Base-by-base conservation (phyloP, 2,797 vertebrate genomes). In the Petrocephalus sullivani region DNA sequence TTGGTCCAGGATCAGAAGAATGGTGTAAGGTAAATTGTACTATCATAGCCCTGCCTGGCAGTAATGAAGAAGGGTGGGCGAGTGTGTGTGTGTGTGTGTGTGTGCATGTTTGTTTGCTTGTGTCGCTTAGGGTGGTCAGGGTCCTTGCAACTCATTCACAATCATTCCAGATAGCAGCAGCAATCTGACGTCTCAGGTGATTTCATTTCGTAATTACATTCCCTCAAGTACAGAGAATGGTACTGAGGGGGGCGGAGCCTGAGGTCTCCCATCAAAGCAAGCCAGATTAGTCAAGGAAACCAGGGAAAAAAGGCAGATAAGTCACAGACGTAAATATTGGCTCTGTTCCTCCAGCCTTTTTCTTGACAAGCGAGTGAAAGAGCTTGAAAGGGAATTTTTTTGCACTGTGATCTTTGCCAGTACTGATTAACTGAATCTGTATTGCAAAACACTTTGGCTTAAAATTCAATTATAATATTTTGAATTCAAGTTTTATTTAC, bases 211-310 rank as follows among this genome's bases (percentile, higher is more conserved):
- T 87, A 78, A 87, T 58, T 87, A 75, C 87, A 89, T 53, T 33
- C 57, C 58, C 53, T 89, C 87, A 90, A 90, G 87, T 87, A 67
- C 90, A 49, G 21, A 87, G 60, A 61, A 19, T 49, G 41, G 21
- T 46, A 64, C 91, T 37, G 75, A 7, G 85, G 87, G 89, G 90
- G 87, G 89, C 56, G 46, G 56, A 86, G 87, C 88, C 86, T 64
- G 21, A 86, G 86, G 88, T 60, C 85, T 89, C 85, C 53, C 87
- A 91, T 92, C 90, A 92, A 92, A 93, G 89, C 89, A 51, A 61
- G 28, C 87, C 54, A 57, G 90, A 56, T 85, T 88, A 85, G n/a
- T 88, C 89, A 46, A 78, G 71, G 71, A 78, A 78, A 19, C 86
- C 56, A 0, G 46, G 56, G 41, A 54, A 83, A 51, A 83, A 53